Evolutionary conservation across 2,888 invertebrate species (phyloP).

Genomic region (Diogma glabrata): DNA sequence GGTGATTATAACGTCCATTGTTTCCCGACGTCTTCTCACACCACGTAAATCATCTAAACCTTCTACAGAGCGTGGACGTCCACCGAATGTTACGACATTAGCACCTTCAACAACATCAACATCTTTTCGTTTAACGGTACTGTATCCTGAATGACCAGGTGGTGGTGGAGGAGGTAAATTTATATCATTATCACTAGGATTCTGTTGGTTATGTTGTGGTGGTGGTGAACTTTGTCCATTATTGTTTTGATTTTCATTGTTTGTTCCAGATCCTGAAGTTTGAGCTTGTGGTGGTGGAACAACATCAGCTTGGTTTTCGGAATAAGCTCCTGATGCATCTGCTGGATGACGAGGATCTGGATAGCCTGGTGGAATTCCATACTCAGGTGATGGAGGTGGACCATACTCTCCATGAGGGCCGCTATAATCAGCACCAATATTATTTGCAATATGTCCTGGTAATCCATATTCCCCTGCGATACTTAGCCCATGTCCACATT

Average conservation of each 20-base stretch:
- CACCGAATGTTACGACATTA: slow-evolving; percentile 69
- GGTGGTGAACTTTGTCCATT: slow-evolving; percentile 43
- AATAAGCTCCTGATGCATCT: slow-evolving; percentile 70
- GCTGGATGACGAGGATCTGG: slow-evolving; percentile 82
- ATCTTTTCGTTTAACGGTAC: slow-evolving; percentile 74
- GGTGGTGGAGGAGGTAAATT: slow-evolving; percentile 75
- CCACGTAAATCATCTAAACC: slow-evolving; percentile 69
- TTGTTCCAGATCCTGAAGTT: slow-evolving; percentile 57
- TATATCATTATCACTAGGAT: slow-evolving; percentile 48
- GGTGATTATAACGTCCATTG: slow-evolving; percentile 48
- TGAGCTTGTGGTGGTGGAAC: slow-evolving; percentile 75
- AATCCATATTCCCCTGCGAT: slow-evolving; percentile 53
- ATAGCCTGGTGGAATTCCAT: slow-evolving; percentile 66
- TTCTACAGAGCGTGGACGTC: slow-evolving; percentile 80
- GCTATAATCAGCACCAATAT: slow-evolving; percentile 27
- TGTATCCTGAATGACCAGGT: slow-evolving; percentile 71
- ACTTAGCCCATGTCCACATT: slow-evolving; percentile 58
- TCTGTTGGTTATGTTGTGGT: slow-evolving; percentile 38
- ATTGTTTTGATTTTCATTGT: slow-evolving; percentile 28
- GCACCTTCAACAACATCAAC: slow-evolving; percentile 46
- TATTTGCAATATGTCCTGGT: slow-evolving; percentile 42
- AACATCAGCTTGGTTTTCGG: slow-evolving; percentile 68
- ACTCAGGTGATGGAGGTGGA: slow-evolving; percentile 53
- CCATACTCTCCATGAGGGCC: slow-evolving; percentile 36
- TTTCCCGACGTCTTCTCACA: slow-evolving; percentile 51